Evolutionary conservation across 2,888 invertebrate species (phyloP), one percentile per base, ranked within the genome.

Genomic region (Cordylochernes scorpioides): DNA sequence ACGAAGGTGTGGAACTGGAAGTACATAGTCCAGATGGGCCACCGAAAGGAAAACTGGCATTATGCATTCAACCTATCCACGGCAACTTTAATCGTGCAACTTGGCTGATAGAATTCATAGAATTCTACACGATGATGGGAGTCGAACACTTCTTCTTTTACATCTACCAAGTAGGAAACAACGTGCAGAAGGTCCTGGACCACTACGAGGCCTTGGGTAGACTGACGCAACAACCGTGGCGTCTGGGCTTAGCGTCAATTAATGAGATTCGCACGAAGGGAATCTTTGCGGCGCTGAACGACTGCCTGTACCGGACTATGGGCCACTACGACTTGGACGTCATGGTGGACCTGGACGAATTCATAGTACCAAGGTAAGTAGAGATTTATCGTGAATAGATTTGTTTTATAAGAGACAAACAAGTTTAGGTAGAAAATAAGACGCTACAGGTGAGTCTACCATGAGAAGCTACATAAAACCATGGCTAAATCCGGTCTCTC

Each of bases 21-120:
- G n/a, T n/a, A n/a, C n/a, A n/a, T n/a, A n/a, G n/a, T n/a, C n/a
- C n/a, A n/a, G n/a, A n/a, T n/a, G n/a, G 13, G 2, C 29, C 31
- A 2, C 29, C 33, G 1, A 25, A 18, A 21, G 42, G 41, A 1
- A 28, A 39, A 8, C 28, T 46, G 26, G 40, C 41, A 36, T 58
- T 24, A 47, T 58, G 12, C 44, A 56, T 30, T 9, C 46, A 54
- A 9, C 57, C 59, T 1, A 26, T 59, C 17, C 58, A 58, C 37
- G 47, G 49, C 24, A 44, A 50, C 25, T 59, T 54, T 42, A 45
- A 51, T 30, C 44, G 54, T 33, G 54, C 52, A 2, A 39, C 57
- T 10, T 52, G 55, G n/a, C 33, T 60, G 15, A 52, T 54, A 3
- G 60, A 61, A 40, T 60, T 58, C 35, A 47, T 61, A 18, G 60